Base-by-base conservation (phyloP, 2,797 vertebrate genomes). In the Mormyrus hasselquistii region DNA sequence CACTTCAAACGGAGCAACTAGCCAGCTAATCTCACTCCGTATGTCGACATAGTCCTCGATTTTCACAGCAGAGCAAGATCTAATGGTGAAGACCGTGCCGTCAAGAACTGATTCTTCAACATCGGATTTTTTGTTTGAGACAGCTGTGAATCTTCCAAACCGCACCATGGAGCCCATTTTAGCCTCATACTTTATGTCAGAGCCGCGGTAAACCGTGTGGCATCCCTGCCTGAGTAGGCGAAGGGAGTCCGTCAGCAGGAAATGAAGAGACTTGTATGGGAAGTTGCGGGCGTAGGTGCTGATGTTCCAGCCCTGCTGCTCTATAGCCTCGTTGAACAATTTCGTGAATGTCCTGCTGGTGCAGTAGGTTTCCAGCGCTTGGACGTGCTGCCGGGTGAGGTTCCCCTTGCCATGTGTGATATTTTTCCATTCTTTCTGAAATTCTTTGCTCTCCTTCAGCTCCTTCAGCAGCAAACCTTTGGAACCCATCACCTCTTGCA, bases 1-100 rank as follows among this genome's bases (percentile, higher is more conserved):
- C 82, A 89, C 89, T 86, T 95, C 95, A 9, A 87, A 47, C 7
- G 94, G 94, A 87, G 94, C 94, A 47, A 95, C 44, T 3, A 95
- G 89, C 88, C 55, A 1, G 1, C 2, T 44, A 0, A 0, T 0
- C 0, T 16, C 1, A 0, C 4, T 0, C 0, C 19, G 0, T 0
- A 2, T 0, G 0, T 0, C 1, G 47, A 47, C 93, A 94, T 53
- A 84, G 4, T 19, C 89, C 0, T 0, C 22, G 7, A 90, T 10
- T 3, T 86, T 14, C 12, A 87, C 59, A 7, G 89, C 93, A 87
- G 92, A 92, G 38, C 95, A 95, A 34, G 94, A 92, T 3, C 88
- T 93, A 52, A 96, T 92, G 1, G 88, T 86, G 0, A 95, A 90
- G 9, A 94, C 0, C 0, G 86, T 6, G 0, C 0, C 85, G 0